A percentile compares a stretch with the other conserved stretches of the same genome.
Evolutionary conservation across 2,113 vertebrate species (phyloP).

Genomic region (Speoplatyrhinus poulsoni): DNA sequence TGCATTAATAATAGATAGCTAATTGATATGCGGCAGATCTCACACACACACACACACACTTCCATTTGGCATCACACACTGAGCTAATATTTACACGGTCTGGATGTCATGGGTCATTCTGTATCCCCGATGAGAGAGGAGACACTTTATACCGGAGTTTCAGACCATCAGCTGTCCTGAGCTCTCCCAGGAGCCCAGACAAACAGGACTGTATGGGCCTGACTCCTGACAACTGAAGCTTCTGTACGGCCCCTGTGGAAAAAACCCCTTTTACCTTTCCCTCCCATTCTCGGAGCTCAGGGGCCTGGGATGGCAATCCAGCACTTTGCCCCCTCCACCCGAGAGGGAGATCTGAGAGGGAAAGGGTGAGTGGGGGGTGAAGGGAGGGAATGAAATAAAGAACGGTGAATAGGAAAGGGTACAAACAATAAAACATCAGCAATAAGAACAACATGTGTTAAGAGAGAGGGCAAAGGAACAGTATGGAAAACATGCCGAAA

Average conservation of each 20-base stretch:
- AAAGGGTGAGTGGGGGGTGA: background rate
- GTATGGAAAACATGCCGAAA: background rate
- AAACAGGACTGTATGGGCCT: background rate
- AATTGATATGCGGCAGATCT: conserved; percentile 68
- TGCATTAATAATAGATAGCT: conserved; percentile 71
- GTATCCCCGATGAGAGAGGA: conserved; percentile 31
- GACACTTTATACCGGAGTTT: background rate
- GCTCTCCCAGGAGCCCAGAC: background rate
- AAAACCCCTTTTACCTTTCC: no score
- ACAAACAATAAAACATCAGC: background rate
- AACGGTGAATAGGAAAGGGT: background rate
- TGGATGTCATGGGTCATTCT: conserved; percentile 54
- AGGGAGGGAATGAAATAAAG: background rate
- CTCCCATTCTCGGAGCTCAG: no score
- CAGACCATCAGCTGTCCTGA: no score
- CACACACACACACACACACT: conserved; percentile 8
- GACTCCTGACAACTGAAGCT: background rate
- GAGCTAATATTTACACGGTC: conserved; percentile 58
- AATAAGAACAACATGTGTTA: background rate
- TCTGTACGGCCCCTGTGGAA: no score
- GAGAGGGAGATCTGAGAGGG: background rate
- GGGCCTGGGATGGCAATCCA: no score
- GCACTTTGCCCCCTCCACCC: no score
- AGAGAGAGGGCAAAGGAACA: background rate
- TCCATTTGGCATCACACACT: conserved; percentile 37